Evolutionary conservation across 2,113 vertebrate genomes (phyloP), one percentile per base, ranked within the genome.

Genomic region (Tychaedon coryphoeus): DNA sequence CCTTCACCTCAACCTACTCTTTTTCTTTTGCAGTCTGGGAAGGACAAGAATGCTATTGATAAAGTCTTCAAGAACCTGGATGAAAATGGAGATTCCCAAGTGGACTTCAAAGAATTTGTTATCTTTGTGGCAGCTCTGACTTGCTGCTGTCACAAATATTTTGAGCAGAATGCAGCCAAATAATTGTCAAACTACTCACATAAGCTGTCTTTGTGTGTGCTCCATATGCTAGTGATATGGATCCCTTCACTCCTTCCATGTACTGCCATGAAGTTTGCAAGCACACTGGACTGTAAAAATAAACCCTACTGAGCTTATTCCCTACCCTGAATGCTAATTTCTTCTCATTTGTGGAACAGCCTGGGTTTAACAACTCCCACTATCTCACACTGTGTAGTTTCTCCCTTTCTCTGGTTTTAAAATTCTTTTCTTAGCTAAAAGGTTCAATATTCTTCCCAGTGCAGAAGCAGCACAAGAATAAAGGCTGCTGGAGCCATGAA

Each of bases 71-170:
- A 97, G 74, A 80, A 95, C 47, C 94, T 98, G 91, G 98, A 99
- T 28, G 74, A 96, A 22, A 96, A 98, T 0, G 90, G 97, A 2
- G 98, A 98, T 57, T 78, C 76, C 2, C 82, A 98, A 87, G 95
- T 98, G 42, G 98, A 98, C 96, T 99, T 98, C 97, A 96, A 25
- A 3, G 98, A 98, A 93, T 98, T 98, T 78, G 38, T 98, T 12
- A 74, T 97, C 61, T 84, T 98, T 14, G 94, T 98, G 26, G 95
- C 97, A 19, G 33, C 87, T 7, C 64, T 98, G 42, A 96, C 97
- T 26, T 96, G 93, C 7, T 86, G 94, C 86, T 98, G 96, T 56
- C 98, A 99, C 58, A 56, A 88, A 38, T 93, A 84, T 70, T 97
- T 97, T 50, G 60, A 93, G 72, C 53, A 93, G 86, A 86, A 90